Conservation (phyloP, 2,888 invertebrate genomes). For the Microplitis deprimator region DNA sequence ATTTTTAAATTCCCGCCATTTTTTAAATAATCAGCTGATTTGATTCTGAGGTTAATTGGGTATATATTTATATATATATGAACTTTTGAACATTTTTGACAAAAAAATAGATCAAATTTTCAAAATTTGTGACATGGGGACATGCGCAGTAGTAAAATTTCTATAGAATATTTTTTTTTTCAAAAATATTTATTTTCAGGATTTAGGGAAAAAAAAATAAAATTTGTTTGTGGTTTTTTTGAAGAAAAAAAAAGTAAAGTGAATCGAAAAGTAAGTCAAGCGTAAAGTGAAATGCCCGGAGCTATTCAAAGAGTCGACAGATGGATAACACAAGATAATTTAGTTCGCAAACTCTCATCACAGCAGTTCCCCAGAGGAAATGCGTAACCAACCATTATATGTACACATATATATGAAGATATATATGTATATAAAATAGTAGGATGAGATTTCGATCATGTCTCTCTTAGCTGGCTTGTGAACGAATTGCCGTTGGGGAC, state of each 20-base stretch:
- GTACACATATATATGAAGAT: neutral
- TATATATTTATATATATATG: too few species aligned
- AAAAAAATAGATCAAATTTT: too few species aligned
- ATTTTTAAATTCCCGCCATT: too few species aligned
- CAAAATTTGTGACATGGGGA: too few species aligned
- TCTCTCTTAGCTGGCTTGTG: neutral
- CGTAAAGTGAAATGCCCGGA: slow-evolving; percentile 27
- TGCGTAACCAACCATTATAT: slow-evolving; percentile 26
- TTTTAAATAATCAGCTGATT: too few species aligned
- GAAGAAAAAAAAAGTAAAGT: slow-evolving; percentile 6
- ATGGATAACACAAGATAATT: slow-evolving; percentile 33
- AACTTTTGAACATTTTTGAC: too few species aligned
- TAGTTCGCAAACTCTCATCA: slow-evolving; percentile 34
- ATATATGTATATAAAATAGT: neutral
- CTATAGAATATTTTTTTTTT: too few species aligned
- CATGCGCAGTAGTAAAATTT: too few species aligned
- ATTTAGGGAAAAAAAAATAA: neutral
- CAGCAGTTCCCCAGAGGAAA: slow-evolving; percentile 33
- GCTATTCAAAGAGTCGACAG: slow-evolving; percentile 7
- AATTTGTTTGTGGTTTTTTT: neutral
- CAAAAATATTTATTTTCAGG: too few species aligned
- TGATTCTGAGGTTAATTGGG: too few species aligned
- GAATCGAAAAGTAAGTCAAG: slow-evolving; percentile 33
- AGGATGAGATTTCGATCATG: neutral
- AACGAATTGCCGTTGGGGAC: slow-evolving; percentile 22